Evolutionary conservation across 1,140 invertebrate genomes (phyloP).

Genomic region (Drosophila triauraria): DNA sequence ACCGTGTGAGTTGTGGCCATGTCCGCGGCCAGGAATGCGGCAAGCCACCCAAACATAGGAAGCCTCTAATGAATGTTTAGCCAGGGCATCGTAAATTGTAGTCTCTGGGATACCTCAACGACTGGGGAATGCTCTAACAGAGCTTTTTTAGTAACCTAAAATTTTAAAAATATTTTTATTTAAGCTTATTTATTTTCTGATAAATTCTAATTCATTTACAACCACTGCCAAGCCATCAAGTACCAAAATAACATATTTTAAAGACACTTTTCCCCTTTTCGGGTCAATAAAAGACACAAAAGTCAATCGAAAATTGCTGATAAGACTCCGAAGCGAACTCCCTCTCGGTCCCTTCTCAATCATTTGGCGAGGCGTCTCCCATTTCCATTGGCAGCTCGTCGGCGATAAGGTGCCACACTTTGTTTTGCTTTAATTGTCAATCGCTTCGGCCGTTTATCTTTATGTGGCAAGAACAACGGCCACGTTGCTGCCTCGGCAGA

Average conservation of each 20-base stretch:
- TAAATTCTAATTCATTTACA: neutral
- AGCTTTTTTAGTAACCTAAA: neutral
- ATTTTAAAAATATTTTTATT: neutral
- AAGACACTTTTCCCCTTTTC: neutral
- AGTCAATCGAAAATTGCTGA: conserved; percentile 35
- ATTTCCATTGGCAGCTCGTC: conserved; percentile 48
- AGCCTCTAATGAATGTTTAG: conserved; percentile 76
- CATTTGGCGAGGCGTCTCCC: conserved; percentile 31
- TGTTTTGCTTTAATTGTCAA: conserved; percentile 78
- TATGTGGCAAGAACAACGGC: conserved; percentile 44
- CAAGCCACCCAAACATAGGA: conserved; percentile 77
- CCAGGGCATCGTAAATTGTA: conserved; percentile 59
- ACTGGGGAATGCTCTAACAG: conserved; percentile 15
- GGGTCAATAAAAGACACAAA: conserved; percentile 5
- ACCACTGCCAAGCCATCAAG: neutral
- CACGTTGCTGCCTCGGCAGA: conserved; percentile 54
- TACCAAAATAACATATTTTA: neutral
- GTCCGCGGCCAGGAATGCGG: conserved; percentile 69
- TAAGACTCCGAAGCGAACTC: conserved; percentile 25
- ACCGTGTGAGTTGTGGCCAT: conserved; percentile 72
- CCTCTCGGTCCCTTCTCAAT: conserved; percentile 23
- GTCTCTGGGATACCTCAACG: conserved; percentile 19
- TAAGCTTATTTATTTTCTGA: neutral
- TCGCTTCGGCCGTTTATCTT: conserved; percentile 67
- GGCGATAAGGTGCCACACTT: conserved; percentile 69